Base-by-base conservation (phyloP, 2,797 vertebrate genomes). In the Pantherophis vulpinus region DNA sequence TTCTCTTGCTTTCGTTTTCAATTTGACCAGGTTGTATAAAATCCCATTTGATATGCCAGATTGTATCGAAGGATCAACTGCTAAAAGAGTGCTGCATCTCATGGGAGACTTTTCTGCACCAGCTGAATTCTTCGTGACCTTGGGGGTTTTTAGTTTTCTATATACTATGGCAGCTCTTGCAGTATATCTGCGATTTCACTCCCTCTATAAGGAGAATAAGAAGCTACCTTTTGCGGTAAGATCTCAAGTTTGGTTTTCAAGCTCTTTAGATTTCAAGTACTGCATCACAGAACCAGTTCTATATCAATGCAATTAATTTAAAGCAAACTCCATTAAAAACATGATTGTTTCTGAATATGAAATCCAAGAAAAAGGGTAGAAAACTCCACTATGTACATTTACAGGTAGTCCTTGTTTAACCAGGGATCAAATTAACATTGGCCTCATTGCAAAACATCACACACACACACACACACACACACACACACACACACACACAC, bases 81-180 rank as follows among this genome's bases (percentile, higher is more conserved):
- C 96, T 20, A 92, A 93, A 32, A 97, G 91, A 59, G 96, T 95
- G 51, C 94, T 93, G 93, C 95, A 96, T 94, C 98, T 99, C 94
- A 93, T 94, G 3, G 99, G 99, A 37, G 98, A 99, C 94, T 97
- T 98, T 91, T 96, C 99, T 0, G 98, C 99, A 32, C 98, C 99
- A 0, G 98, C 99, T 0, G 97, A 99, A 97, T 99, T 99, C 96
- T 99, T 98, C 0, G 98, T 99, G 92, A 98, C 98, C 60, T 96
- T 99, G 32, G 98, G 98, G 91, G 98, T 99, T 94, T 97, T 99
- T 95, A 98, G 98, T 87, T 99, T 99, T 96, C 98, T 99, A 59
- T 99, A 99, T 97, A 87, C 98, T 96, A 98, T 98, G 93, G 98
- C 97, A 2, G 98, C 98, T 0, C 97, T 99, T 1, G 96, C 98